phyloP scores from a whole-genome alignment of 1,140 invertebrate species.

The Paralvinella palmiformis region DNA sequence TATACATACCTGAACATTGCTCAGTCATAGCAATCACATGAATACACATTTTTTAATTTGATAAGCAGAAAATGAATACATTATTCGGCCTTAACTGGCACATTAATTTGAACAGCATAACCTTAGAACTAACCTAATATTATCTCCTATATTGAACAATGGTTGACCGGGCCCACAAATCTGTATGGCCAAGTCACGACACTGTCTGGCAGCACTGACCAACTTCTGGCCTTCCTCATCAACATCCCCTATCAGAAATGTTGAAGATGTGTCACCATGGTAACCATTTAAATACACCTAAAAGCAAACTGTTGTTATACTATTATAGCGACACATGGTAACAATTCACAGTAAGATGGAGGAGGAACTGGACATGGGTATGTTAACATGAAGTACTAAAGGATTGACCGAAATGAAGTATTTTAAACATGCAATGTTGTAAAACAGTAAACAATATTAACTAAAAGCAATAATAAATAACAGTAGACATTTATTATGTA shows the following conservation, averaged over 20 bases:
- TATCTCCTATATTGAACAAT: conserved; percentile 69
- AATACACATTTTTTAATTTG: too few species aligned
- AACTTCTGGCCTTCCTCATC: conserved; percentile 66
- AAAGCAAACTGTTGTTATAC: too few species aligned
- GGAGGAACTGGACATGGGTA: background rate
- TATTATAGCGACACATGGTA: background rate
- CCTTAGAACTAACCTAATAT: conserved; percentile 30
- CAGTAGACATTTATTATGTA: too few species aligned
- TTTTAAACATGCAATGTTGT: background rate
- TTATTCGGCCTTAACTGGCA: too few species aligned
- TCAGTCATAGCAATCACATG: too few species aligned
- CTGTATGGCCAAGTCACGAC: conserved; percentile 66
- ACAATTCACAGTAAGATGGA: background rate
- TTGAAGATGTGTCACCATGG: conserved; percentile 89
- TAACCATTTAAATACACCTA: conserved; percentile 78
- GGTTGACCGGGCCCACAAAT: conserved; percentile 69
- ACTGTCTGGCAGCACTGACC: conserved; percentile 64
- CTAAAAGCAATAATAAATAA: too few species aligned
- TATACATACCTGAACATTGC: too few species aligned
- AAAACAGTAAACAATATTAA: background rate
- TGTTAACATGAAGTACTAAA: background rate
- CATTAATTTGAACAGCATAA: too few species aligned
- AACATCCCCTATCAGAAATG: conserved; percentile 71
- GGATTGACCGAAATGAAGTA: background rate
- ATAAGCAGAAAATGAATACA: too few species aligned